Evolutionary conservation across 1,140 invertebrate genomes (phyloP).

Genomic region (Agraylea sexmaculata): DNA sequence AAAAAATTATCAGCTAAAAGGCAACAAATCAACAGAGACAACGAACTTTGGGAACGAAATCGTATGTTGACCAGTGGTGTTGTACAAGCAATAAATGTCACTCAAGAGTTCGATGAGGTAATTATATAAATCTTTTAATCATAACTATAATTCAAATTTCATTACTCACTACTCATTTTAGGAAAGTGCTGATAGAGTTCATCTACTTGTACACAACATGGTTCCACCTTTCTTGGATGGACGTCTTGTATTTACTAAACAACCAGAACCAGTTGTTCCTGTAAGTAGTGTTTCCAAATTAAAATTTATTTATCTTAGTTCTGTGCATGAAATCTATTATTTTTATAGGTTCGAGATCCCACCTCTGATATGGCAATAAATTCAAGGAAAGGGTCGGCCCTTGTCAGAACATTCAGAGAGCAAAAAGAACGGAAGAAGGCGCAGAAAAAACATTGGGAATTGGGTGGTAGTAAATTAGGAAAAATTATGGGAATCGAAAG

Average conservation of each 20-base stretch:
- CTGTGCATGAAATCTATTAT: too few species aligned
- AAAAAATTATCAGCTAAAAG: slow-evolving; percentile 90
- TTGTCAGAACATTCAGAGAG: slow-evolving; percentile 84
- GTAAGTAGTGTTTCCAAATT: slow-evolving; percentile 31
- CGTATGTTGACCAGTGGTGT: slow-evolving; percentile 95
- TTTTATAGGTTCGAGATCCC: slow-evolving; percentile 66
- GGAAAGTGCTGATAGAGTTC: slow-evolving; percentile 82
- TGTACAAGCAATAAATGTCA: slow-evolving; percentile 78
- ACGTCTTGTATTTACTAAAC: slow-evolving; percentile 97
- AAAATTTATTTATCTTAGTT: not conserved
- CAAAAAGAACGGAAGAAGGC: slow-evolving; percentile 93
- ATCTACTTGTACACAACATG: slow-evolving; percentile 95
- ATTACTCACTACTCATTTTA: slow-evolving; percentile 18
- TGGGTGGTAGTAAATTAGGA: slow-evolving; percentile 73
- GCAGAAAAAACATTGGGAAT: slow-evolving; percentile 98
- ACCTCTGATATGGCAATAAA: slow-evolving; percentile 97
- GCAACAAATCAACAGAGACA: slow-evolving; percentile 92
- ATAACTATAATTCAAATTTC: slow-evolving; percentile 4
- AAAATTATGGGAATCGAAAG: slow-evolving; percentile 94
- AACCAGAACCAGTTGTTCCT: slow-evolving; percentile 92
- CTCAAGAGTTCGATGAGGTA: slow-evolving; percentile 87
- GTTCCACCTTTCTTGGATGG: slow-evolving; percentile 98
- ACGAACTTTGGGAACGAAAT: slow-evolving; percentile 97
- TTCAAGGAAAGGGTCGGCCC: slow-evolving; percentile 85
- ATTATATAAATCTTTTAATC: not conserved